Evolutionary conservation across 2,113 vertebrate genomes (phyloP).

Genomic region (Hypomesus transpacificus): DNA sequence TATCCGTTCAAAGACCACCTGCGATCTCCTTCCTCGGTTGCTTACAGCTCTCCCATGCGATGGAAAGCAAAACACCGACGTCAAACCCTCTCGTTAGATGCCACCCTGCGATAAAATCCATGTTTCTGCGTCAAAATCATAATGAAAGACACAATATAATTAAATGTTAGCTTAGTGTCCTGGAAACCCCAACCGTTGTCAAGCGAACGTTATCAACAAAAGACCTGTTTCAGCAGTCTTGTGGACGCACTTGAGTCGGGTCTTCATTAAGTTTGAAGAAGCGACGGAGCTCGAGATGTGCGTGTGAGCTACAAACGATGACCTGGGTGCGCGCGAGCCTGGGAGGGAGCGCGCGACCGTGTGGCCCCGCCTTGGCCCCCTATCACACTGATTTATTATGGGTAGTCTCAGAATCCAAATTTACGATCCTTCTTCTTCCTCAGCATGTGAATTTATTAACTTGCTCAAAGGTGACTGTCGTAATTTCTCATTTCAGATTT

Average conservation of each 20-base stretch:
- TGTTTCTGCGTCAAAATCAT: constrained; percentile 16
- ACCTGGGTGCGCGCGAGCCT: constrained; percentile 3
- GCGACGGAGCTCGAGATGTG: neutral
- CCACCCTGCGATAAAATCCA: constrained; percentile 30
- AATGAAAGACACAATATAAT: neutral
- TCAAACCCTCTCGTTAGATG: constrained; percentile 21
- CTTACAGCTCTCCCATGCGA: constrained; percentile 21
- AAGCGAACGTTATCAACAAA: neutral
- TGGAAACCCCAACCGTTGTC: neutral
- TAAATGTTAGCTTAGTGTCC: neutral
- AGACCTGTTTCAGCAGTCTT: neutral
- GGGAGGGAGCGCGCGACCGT: neutral
- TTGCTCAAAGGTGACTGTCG: too few species aligned
- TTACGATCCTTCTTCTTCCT: neutral
- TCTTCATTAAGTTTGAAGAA: neutral
- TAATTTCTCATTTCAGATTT: too few species aligned
- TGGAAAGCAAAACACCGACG: constrained; percentile 18
- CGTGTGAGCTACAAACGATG: neutral
- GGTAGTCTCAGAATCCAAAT: neutral
- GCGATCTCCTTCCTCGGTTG: neutral
- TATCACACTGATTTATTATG: neutral
- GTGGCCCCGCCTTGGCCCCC: constrained; percentile 17
- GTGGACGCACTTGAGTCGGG: neutral
- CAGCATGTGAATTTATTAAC: neutral
- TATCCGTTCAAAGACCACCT: constrained; percentile 8